Evolutionary conservation across 2,888 invertebrate genomes (phyloP).

Genomic region (Hydrotaea cyrtoneurina): DNA sequence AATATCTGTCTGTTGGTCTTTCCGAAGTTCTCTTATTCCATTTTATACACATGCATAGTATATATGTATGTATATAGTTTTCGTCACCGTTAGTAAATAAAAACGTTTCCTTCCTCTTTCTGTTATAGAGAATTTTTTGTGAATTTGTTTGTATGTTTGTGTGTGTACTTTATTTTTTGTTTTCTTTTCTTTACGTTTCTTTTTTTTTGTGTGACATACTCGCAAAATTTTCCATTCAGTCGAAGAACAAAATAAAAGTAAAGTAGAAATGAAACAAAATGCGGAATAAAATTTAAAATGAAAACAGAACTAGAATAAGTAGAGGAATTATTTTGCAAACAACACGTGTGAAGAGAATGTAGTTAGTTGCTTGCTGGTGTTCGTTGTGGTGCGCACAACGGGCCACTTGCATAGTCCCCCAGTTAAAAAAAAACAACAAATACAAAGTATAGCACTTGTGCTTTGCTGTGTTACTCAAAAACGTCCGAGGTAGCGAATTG

Average conservation of each 20-base stretch:
- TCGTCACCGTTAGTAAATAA: conserved; percentile 6
- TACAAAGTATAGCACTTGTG: not conserved
- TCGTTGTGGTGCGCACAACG: too few relatives aligned
- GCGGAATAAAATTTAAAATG: not conserved
- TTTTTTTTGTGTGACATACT: not conserved
- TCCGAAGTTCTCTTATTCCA: not conserved
- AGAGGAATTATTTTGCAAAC: not conserved
- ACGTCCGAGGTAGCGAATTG: too few relatives aligned
- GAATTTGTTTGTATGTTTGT: not conserved
- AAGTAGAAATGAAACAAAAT: conserved; percentile 16
- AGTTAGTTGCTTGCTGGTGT: not conserved
- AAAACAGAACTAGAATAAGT: conserved; percentile 6
- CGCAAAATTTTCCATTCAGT: not conserved
- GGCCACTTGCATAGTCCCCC: too few relatives aligned
- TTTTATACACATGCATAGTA: too few relatives aligned
- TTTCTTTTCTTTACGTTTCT: not conserved
- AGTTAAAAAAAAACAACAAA: too few relatives aligned
- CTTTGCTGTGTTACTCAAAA: too few relatives aligned
- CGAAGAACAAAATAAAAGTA: too few relatives aligned
- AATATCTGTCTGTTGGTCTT: not conserved
- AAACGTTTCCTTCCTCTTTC: not conserved
- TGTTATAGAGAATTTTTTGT: not conserved
- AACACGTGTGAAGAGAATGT: not conserved
- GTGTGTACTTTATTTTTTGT: not conserved
- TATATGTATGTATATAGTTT: too few relatives aligned